Evolutionary conservation across 2,797 vertebrate species (phyloP).

Genomic region (Moxostoma hubbsi): DNA sequence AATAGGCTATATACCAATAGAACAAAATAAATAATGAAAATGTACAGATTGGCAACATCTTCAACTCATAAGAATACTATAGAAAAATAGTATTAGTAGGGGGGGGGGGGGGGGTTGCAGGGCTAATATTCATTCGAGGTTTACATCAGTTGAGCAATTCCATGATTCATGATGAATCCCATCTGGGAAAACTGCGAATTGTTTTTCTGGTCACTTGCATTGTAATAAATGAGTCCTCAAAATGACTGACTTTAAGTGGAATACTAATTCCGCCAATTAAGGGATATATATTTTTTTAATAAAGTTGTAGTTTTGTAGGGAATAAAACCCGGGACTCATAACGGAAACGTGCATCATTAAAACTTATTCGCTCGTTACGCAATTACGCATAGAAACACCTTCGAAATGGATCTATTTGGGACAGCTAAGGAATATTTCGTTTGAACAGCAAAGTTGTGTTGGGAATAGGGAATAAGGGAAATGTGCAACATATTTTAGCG

Average conservation of each 20-base stretch:
- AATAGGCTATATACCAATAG: constrained; percentile 63
- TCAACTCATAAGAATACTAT: constrained; percentile 62
- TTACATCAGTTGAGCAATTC: constrained; percentile 45
- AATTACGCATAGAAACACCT: background rate
- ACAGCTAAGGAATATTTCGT: too few relatives aligned
- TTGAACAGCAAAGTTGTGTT: too few relatives aligned
- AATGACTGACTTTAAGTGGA: too few relatives aligned
- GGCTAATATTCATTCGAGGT: constrained; percentile 65
- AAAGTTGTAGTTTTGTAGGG: background rate
- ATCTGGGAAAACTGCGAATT: too few relatives aligned
- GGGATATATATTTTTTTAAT: background rate
- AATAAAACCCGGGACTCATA: background rate
- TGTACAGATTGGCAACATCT: constrained; percentile 62
- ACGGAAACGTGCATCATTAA: background rate
- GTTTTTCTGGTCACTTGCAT: too few relatives aligned
- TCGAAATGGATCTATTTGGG: constrained; percentile 15
- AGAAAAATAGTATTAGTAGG: constrained; percentile 74
- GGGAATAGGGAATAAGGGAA: too few relatives aligned
- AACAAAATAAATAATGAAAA: constrained; percentile 47
- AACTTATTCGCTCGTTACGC: background rate
- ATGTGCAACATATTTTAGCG: too few relatives aligned
- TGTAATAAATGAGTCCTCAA: too few relatives aligned
- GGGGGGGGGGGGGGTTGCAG: constrained; percentile 62
- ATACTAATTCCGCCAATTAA: too few relatives aligned
- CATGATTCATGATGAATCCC: too few relatives aligned